Conservation (phyloP, 2,113 vertebrate genomes). For the Echinops telfairi region DNA sequence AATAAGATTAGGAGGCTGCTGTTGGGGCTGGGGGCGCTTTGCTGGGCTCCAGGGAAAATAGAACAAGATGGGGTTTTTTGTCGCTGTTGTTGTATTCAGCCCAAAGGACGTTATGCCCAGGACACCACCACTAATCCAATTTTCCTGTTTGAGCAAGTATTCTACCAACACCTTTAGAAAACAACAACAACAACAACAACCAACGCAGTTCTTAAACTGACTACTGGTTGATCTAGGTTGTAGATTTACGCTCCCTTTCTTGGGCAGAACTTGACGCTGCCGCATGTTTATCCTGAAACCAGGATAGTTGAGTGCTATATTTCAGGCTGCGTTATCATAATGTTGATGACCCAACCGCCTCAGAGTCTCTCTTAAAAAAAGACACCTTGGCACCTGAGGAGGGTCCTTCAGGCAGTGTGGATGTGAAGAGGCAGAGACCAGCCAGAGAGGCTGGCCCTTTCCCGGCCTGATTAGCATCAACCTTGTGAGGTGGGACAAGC, state of each 20-base stretch:
- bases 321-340: not conserved
- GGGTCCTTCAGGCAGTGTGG: not conserved
- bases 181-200: not conserved
- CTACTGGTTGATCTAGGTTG: conserved; percentile 34
- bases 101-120: conserved; percentile 84
- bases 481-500: not conserved
- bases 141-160: conserved; percentile 84
- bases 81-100: conserved; percentile 53
- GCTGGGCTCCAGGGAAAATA: conserved; percentile 64
- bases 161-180: conserved; percentile 82
- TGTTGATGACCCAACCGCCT: not conserved
- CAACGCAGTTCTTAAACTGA: conserved; percentile 30
- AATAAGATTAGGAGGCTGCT: conserved; percentile 86
- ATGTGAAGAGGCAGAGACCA: not conserved
- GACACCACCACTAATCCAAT: conserved; percentile 87
- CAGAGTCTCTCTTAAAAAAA: not conserved
- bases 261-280: not conserved
- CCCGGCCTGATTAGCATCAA: not conserved
- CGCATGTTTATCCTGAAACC: not conserved
- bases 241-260: conserved; percentile 9
- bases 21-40: conserved; percentile 78
- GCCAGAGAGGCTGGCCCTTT: not conserved
- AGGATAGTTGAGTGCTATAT: accelerated
- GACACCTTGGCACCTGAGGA: not conserved
- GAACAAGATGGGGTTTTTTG: conserved; percentile 83